Conservation (phyloP, 2,113 vertebrate species). For the Chaetodon auriga region DNA sequence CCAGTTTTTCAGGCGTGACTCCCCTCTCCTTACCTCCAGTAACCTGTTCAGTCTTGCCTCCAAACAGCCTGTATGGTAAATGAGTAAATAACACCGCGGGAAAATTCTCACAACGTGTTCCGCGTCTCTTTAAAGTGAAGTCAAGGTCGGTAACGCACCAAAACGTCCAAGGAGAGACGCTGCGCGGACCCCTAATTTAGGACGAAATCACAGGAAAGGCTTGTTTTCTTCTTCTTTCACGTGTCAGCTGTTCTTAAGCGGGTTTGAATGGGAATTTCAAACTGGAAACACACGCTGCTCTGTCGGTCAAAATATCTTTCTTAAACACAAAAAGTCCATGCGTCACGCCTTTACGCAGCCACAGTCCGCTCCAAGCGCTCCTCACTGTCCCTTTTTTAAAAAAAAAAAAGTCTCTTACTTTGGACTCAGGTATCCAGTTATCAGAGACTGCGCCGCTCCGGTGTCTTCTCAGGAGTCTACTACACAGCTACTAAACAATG, state of each 20-base stretch:
- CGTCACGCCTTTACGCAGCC: slow-evolving; percentile 63
- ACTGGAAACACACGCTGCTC: not conserved
- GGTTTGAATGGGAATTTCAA: slow-evolving; percentile 22
- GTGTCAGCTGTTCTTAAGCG: not conserved
- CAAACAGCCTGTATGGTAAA: slow-evolving; percentile 62
- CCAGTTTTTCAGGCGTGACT: slow-evolving; percentile 76
- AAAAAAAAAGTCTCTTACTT: not conserved
- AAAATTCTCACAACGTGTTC: slow-evolving; percentile 35
- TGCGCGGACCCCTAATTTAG: not conserved
- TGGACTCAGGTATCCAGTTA: slow-evolving; percentile 58
- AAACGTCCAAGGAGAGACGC: slow-evolving; percentile 8
- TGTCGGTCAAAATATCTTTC: slow-evolving; percentile 13
- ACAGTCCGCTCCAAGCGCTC: slow-evolving; percentile 27
- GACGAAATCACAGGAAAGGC: not conserved
- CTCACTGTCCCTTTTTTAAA: not conserved
- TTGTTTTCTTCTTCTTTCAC: slow-evolving; percentile 19
- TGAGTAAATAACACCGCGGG: slow-evolving; percentile 63
- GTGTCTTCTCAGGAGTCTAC: slow-evolving; percentile 48
- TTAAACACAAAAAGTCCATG: slow-evolving; percentile 26
- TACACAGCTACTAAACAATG: slow-evolving; percentile 45
- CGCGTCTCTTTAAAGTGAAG: slow-evolving; percentile 17
- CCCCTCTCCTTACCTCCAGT: slow-evolving; percentile 62
- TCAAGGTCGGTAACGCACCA: slow-evolving; percentile 7
- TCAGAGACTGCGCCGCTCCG: slow-evolving; percentile 36
- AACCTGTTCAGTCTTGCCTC: slow-evolving; percentile 82